Conservation (phyloP, 1,140 invertebrate species). For the Cyphomyrmex costatus region DNA sequence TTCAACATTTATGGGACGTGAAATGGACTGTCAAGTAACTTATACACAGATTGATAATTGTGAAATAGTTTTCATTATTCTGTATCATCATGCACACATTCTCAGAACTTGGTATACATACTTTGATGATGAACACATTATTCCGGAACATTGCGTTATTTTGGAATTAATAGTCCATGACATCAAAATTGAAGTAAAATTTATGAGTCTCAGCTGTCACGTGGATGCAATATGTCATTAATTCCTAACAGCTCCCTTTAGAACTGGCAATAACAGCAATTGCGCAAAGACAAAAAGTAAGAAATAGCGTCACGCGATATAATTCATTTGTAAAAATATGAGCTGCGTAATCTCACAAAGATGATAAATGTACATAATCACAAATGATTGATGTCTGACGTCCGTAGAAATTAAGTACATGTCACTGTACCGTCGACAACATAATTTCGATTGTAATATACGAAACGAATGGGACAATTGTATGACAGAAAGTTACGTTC, state of each 20-base stretch:
- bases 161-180: conserved; percentile 35
- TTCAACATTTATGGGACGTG: conserved; percentile 55
- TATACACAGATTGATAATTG: conserved; percentile 40
- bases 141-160: conserved; percentile 3
- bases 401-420: neutral
- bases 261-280: conserved; percentile 5
- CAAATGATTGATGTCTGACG: conserved; percentile 17
- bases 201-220: conserved; percentile 40
- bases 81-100: conserved; percentile 3
- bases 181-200: conserved; percentile 45
- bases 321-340: conserved; percentile 34
- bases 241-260: conserved; percentile 2
- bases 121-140: conserved; percentile 23
- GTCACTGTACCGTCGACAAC: conserved; percentile 3
- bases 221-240: conserved; percentile 37
- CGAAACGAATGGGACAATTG: neutral
- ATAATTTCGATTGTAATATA: conserved; percentile 32
- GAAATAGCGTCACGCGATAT: conserved; percentile 13
- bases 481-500: conserved; percentile 14
- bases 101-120: neutral
- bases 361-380: neutral
- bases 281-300: conserved; percentile 13
- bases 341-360: neutral
- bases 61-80: conserved; percentile 37
- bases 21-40: conserved; percentile 22